Evolutionary conservation across 2,797 vertebrate genomes (phyloP).

Genomic region (Acanthis flammea): DNA sequence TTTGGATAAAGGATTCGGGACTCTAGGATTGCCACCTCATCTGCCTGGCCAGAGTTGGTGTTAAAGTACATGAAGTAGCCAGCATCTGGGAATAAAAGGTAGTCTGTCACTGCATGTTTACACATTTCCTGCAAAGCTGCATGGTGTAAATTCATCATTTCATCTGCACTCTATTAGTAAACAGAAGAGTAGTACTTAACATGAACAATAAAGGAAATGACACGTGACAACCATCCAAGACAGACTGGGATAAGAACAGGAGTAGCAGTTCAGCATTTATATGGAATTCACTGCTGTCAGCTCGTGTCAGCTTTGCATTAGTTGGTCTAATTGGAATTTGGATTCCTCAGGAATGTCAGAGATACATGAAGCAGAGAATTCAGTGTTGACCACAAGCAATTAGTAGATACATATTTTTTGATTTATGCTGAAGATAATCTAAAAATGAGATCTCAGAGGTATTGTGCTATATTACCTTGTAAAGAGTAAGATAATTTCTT

Average conservation of each 20-base stretch:
- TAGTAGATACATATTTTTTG: neutral
- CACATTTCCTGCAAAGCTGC: neutral
- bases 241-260: neutral
- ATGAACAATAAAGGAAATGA: neutral
- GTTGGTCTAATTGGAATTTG: neutral
- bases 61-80: constrained; percentile 86
- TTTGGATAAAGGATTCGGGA: constrained; percentile 88
- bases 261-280: neutral
- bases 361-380: neutral
- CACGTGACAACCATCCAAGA: neutral
- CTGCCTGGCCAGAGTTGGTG: constrained; percentile 69
- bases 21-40: constrained; percentile 83
- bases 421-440: neutral
- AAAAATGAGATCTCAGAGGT: neutral
- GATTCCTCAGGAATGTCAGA: neutral
- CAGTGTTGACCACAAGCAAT: neutral
- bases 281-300: neutral
- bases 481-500: neutral
- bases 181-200: neutral
- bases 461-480: neutral
- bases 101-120: neutral
- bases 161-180: neutral
- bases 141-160: neutral
- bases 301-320: neutral
- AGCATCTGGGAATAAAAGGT: constrained; percentile 71